phyloP scores from a whole-genome alignment of 2,888 invertebrate genomes.

The Teinopalpus imperialis region DNA sequence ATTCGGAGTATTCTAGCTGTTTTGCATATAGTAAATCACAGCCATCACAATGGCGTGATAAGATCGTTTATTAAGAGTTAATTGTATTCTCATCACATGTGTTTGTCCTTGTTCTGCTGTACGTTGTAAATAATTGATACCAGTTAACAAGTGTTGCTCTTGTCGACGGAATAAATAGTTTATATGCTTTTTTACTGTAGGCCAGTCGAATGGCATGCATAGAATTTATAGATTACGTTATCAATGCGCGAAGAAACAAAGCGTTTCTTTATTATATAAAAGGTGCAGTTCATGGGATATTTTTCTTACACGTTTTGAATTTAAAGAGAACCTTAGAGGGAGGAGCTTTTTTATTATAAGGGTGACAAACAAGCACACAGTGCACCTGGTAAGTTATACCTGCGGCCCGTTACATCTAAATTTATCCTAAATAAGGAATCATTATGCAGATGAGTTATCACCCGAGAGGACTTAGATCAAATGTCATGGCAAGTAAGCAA shows the following conservation, averaged over 20 bases:
- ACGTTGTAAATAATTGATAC: slow-evolving; percentile 20
- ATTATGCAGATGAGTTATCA: too few species aligned
- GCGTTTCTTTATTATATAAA: too few species aligned
- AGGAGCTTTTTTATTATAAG: too few species aligned
- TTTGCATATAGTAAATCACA: slow-evolving; percentile 9
- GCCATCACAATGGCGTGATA: slow-evolving; percentile 11
- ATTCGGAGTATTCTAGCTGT: slow-evolving; percentile 9
- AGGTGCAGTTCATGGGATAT: too few species aligned
- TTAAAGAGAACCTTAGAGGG: too few species aligned
- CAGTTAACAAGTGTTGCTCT: slow-evolving; percentile 14
- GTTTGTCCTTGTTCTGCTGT: slow-evolving; percentile 19
- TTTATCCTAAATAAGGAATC: too few species aligned
- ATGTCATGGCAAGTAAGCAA: too few species aligned
- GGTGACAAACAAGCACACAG: too few species aligned
- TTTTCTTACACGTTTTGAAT: too few species aligned
- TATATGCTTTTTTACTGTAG: slow-evolving; percentile 9
- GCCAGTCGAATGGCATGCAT: slow-evolving; percentile 4
- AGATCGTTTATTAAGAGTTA: slow-evolving; percentile 17
- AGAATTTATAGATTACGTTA: slow-evolving; percentile 6
- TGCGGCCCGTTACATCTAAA: too few species aligned
- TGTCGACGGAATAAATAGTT: slow-evolving; percentile 10
- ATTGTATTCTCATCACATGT: slow-evolving; percentile 24
- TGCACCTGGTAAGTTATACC: too few species aligned
- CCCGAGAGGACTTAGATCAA: too few species aligned
- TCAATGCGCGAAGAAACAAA: background rate